Base-by-base conservation (phyloP, 1,140 invertebrate genomes). In the Cephus cinctus region DNA sequence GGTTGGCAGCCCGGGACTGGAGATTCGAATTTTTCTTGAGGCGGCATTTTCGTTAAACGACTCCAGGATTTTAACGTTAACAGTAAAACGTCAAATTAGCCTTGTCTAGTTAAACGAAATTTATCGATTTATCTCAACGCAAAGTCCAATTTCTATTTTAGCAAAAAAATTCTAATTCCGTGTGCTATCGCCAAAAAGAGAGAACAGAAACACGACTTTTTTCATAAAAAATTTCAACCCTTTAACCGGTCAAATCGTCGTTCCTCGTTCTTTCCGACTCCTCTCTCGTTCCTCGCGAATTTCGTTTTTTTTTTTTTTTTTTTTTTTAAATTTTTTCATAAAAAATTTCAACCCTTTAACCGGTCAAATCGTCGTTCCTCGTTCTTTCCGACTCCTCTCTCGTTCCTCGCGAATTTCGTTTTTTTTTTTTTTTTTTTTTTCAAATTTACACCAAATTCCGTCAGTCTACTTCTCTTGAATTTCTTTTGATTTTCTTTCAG, bases 1-100 rank as follows among this genome's bases (percentile, higher is more conserved):
- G 49, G 14, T 2, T 54, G 5, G 11, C 57, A 23, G 30, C 43
- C 21, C n/a, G 22, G 30, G 2, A 9, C 31, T 0, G 45, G 20
- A 3, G 40, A 41, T 5, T 30, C 41, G 8, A 61, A 53, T 12
- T 61, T 61, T 21, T 63, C 61, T 12, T 63, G 62, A 4, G 62
- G 62, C 2, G 62, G 54, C 62, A 65, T 53, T 50, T 4, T 60
- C 15, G 15, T 22, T 8, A 16, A 15, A 16, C 21, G 19, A 3
- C 14, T 25, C 9, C 11, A 11, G 15, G 21, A 34, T 16, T 3
- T 21, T 42, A 5, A 21, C n/a, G 2, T 14, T 12, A 30, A 34
- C n/a, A n/a, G n/a, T n/a, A n/a, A n/a, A n/a, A n/a, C 31, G 11
- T 4, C 18, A 20, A 20, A 4, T 42, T 18, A n/a, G n/a, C 18